Evolutionary conservation across 53 echinoderm and acorn worm genomes (phyloP).

Genomic region (Echinarachnius parma): DNA sequence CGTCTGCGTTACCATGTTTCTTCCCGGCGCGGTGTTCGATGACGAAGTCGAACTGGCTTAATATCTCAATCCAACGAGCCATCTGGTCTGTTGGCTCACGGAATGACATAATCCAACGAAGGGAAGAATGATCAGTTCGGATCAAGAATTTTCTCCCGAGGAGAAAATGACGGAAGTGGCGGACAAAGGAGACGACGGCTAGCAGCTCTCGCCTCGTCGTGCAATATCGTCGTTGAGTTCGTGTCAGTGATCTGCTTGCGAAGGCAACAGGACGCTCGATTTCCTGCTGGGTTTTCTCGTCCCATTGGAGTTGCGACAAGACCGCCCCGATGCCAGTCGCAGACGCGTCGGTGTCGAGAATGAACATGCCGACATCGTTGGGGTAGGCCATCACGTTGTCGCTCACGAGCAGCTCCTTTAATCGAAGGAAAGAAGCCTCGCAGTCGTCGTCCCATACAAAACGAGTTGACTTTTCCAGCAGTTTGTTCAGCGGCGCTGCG

Average conservation of each 20-base stretch:
- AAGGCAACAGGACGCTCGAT: conserved; percentile 62
- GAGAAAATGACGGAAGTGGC: conserved; percentile 56
- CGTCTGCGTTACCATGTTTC: conserved; percentile 67
- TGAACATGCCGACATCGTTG: too few species aligned
- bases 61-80: conserved; percentile 68
- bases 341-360: too few species aligned
- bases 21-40: conserved; percentile 57
- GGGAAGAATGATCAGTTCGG: conserved; percentile 43
- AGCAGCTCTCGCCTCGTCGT: conserved; percentile 57
- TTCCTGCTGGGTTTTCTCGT: conserved; percentile 35
- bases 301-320: conserved; percentile 58
- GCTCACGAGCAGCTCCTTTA: too few species aligned
- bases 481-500: conserved; percentile 15
- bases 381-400: too few species aligned
- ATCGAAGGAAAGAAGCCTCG: too few species aligned
- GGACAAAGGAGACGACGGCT: conserved; percentile 50
- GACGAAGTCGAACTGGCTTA: conserved; percentile 58
- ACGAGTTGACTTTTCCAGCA: conserved; percentile 34
- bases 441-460: too few species aligned
- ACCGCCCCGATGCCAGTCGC: conserved; percentile 53
- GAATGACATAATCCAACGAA: conserved; percentile 48
- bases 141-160: conserved; percentile 56
- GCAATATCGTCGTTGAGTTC: conserved; percentile 53
- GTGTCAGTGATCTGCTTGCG: conserved; percentile 54
- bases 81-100: conserved; percentile 49